Percentiles rank a stretch among this genome's conserved stretches.
phyloP scores from a whole-genome alignment of 2,888 invertebrate species.

The Drosophila merina region DNA sequence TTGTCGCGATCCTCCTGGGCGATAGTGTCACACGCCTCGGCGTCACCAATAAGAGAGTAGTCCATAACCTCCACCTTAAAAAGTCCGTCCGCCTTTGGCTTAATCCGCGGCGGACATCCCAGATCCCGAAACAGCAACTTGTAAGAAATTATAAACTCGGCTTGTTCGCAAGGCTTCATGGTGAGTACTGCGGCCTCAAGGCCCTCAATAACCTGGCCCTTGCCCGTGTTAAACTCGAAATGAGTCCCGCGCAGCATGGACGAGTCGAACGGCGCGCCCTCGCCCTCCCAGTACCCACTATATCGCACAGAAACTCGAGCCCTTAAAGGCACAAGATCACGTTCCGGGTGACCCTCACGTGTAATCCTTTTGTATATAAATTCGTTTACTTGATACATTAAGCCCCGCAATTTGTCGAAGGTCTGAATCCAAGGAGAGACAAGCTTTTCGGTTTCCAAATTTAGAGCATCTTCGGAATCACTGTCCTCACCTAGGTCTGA shows the following conservation, averaged over 20 bases:
- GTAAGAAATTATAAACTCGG: conserved; percentile 90
- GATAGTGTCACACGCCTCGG: conserved; percentile 82
- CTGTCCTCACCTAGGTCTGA: conserved; percentile 65
- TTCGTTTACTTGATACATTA: conserved; percentile 75
- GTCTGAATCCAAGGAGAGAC: conserved; percentile 81
- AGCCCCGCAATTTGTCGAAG: conserved; percentile 75
- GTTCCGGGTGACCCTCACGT: conserved; percentile 59
- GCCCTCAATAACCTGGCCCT: conserved; percentile 86
- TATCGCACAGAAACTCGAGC: conserved; percentile 81
- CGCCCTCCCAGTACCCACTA: conserved; percentile 82
- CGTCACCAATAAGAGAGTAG: conserved; percentile 84
- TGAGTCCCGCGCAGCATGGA: conserved; percentile 80
- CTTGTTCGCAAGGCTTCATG: conserved; percentile 92
- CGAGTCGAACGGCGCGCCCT: conserved; percentile 82
- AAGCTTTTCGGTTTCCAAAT: conserved; percentile 61
- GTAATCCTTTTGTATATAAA: conserved; percentile 76
- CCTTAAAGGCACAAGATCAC: conserved; percentile 70
- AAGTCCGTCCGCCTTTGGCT: conserved; percentile 88
- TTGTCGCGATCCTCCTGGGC: conserved; percentile 86
- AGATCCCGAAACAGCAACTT: conserved; percentile 89
- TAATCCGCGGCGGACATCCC: conserved; percentile 92
- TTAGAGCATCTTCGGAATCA: conserved; percentile 48
- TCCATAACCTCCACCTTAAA: conserved; percentile 90
- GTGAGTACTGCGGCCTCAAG: conserved; percentile 89
- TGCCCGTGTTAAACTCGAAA: conserved; percentile 75